These are phyloP conservation scores for Rosalia funebris DNA, from an alignment of 2,888 invertebrate species.

Conservation along the genomic window DNA sequence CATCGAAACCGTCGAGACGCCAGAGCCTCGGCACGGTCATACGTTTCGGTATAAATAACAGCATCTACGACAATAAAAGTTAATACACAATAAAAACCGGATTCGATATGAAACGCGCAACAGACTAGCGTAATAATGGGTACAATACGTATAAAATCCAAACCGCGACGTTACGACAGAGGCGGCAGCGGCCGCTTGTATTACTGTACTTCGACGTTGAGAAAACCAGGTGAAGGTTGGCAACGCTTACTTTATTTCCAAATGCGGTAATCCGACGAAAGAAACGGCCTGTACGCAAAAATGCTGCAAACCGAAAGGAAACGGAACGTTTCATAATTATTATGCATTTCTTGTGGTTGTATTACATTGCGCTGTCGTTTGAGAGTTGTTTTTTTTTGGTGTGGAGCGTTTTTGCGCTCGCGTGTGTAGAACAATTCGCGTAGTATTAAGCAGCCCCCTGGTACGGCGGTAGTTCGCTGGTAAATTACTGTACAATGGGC, in stretches of 20 bases:
- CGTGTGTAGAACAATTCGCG: too few relatives aligned
- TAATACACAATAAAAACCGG: constrained; percentile 21
- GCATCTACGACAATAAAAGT: too few relatives aligned
- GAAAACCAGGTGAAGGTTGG: constrained; percentile 53
- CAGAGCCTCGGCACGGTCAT: too few relatives aligned
- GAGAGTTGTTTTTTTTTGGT: constrained; percentile 6
- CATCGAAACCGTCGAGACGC: too few relatives aligned
- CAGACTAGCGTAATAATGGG: constrained; percentile 21
- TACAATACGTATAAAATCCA: constrained; percentile 27
- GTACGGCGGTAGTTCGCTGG: too few relatives aligned
- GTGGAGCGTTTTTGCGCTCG: too few relatives aligned
- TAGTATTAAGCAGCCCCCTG: too few relatives aligned
- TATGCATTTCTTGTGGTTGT: constrained; percentile 7
- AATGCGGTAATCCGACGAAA: constrained; percentile 36
- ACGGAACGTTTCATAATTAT: constrained; percentile 28
- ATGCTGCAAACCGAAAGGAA: constrained; percentile 21
- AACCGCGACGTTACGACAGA: constrained; percentile 39
- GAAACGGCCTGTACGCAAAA: constrained; percentile 18
- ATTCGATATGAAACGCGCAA: constrained; percentile 12
- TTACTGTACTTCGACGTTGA: constrained; percentile 43
- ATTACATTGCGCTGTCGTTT: constrained; percentile 8
- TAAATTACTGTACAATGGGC: too few relatives aligned
- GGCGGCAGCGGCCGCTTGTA: constrained; percentile 10
- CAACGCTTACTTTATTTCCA: constrained; percentile 44
- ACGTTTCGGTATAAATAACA: too few relatives aligned